These are phyloP conservation scores for Chymomyza caudatula DNA, from an alignment of 2,888 invertebrate species.

Conservation along the genomic window DNA sequence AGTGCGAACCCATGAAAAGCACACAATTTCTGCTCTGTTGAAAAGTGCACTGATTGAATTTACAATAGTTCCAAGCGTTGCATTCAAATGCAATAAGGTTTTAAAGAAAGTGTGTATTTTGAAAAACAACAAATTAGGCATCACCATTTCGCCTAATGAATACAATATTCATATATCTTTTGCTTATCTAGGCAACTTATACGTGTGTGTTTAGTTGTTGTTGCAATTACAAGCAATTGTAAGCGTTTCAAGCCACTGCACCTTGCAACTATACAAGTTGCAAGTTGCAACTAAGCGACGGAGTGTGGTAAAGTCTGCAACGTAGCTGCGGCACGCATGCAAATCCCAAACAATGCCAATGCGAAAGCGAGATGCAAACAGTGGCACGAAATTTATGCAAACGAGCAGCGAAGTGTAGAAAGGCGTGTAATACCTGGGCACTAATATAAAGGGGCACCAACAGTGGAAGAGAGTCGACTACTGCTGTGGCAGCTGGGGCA, in stretches of 20 bases:
- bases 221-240: constrained; percentile 3
- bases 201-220: background rate
- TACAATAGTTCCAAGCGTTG: too few species aligned
- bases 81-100: background rate
- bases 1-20: too few species aligned
- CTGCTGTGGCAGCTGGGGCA: constrained; percentile 3
- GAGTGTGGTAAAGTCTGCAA: background rate
- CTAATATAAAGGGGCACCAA: constrained; percentile 25
- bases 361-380: constrained; percentile 10
- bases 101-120: background rate
- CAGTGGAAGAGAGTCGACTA: constrained; percentile 3
- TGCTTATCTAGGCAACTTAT: background rate
- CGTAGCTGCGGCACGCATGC: constrained; percentile 40
- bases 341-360: constrained; percentile 44
- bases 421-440: constrained; percentile 53
- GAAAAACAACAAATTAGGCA: background rate
- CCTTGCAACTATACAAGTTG: constrained; percentile 12
- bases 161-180: background rate
- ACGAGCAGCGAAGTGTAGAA: constrained; percentile 74
- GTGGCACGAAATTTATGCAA: constrained; percentile 69
- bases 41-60: background rate
- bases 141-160: background rate
- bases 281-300: background rate
- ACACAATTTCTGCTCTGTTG: background rate
- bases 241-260: constrained; percentile 63